These are phyloP conservation scores for Koerneria pararmatus DNA, from an alignment of 2,888 invertebrate species.

Conservation along the genomic window DNA sequence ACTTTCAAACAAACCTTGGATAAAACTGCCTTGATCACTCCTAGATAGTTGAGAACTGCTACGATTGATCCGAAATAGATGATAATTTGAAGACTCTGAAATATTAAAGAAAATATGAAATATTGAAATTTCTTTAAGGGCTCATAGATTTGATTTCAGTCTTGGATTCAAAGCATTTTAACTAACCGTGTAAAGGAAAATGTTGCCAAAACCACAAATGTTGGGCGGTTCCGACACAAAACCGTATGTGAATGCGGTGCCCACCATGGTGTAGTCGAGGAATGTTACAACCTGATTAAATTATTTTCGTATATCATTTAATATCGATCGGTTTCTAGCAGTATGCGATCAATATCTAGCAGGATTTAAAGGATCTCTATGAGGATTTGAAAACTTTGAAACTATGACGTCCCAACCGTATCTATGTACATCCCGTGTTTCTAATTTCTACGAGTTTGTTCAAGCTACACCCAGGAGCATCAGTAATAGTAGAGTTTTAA, in stretches of 20 bases:
- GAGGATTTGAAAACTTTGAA: too few relatives aligned
- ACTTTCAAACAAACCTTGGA: slow-evolving; percentile 26
- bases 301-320: not conserved
- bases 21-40: slow-evolving; percentile 81
- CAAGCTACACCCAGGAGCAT: too few relatives aligned
- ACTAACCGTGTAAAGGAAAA: slow-evolving; percentile 30
- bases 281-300: slow-evolving; percentile 71
- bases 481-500: too few relatives aligned
- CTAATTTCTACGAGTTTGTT: too few relatives aligned
- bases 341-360: too few relatives aligned
- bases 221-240: slow-evolving; percentile 38
- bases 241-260: slow-evolving; percentile 78
- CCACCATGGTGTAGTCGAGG: slow-evolving; percentile 73
- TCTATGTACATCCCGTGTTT: too few relatives aligned
- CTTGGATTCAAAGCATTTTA: not conserved
- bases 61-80: slow-evolving; percentile 89
- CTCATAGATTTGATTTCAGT: not conserved
- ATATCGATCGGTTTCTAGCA: too few relatives aligned
- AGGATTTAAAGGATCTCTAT: too few relatives aligned
- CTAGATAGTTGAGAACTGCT: slow-evolving; percentile 81
- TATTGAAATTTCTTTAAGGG: not conserved
- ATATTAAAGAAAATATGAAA: not conserved
- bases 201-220: slow-evolving; percentile 35
- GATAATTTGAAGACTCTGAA: slow-evolving; percentile 75
- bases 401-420: too few relatives aligned